These are phyloP conservation scores for Drosophila equinoxialis DNA, from an alignment of 1,140 invertebrate species.

Conservation along the genomic window DNA sequence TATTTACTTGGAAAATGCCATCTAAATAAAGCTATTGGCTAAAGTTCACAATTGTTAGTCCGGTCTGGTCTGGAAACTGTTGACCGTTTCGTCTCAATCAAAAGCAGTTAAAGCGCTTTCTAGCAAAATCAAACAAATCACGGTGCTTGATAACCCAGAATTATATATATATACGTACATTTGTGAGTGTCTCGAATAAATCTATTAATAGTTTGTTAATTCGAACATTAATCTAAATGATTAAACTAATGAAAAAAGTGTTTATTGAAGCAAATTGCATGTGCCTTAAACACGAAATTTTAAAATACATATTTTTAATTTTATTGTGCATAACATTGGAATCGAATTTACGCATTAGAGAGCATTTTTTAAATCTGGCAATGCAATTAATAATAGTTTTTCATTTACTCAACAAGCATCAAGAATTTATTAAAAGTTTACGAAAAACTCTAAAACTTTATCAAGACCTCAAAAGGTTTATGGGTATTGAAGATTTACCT, in stretches of 20 bases:
- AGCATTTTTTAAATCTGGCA: too few species aligned
- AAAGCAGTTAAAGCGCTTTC: not conserved
- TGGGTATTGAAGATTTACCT: too few species aligned
- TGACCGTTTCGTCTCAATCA: not conserved
- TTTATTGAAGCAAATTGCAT: not conserved
- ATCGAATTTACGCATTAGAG: too few species aligned
- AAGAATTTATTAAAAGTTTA: too few species aligned
- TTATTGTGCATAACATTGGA: too few species aligned
- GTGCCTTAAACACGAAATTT: too few species aligned
- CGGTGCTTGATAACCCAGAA: not conserved
- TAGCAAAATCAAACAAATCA: not conserved
- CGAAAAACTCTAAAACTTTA: too few species aligned
- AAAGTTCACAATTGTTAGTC: conserved; percentile 36
- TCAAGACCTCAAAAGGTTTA: too few species aligned
- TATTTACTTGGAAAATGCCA: conserved; percentile 37
- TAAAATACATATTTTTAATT: too few species aligned
- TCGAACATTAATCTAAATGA: not conserved
- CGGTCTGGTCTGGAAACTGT: conserved; percentile 35
- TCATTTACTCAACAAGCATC: too few species aligned
- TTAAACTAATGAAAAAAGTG: not conserved
- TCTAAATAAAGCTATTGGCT: conserved; percentile 34
- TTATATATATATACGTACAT: not conserved
- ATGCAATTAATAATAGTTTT: too few species aligned
- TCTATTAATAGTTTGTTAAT: not conserved
- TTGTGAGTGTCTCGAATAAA: not conserved